phyloP scores from a whole-genome alignment of 2,888 invertebrate genomes.

The Brachycybe producta region DNA sequence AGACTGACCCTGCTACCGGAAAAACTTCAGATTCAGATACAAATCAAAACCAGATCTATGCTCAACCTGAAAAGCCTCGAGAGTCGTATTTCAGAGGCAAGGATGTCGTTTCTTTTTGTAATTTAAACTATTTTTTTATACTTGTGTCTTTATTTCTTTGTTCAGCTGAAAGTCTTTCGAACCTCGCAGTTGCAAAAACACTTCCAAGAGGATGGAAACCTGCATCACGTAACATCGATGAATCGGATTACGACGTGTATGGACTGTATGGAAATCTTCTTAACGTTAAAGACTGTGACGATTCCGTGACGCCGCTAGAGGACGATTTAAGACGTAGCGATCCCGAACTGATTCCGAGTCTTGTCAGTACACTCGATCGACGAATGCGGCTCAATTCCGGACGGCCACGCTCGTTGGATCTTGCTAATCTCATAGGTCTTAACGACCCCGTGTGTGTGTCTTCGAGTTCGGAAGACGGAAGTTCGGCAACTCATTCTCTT shows the following conservation, averaged over 20 bases:
- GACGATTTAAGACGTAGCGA: conserved; percentile 66
- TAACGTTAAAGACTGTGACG: conserved; percentile 76
- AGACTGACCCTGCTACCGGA: conserved; percentile 37
- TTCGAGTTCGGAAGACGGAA: conserved; percentile 18
- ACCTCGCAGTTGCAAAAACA: conserved; percentile 15
- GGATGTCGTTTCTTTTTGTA: too few species aligned
- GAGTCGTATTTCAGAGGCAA: too few species aligned
- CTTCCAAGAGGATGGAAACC: conserved; percentile 20
- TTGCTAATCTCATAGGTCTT: conserved; percentile 62
- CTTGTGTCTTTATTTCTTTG: not conserved
- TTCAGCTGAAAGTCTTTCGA: not conserved
- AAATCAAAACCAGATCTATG: not conserved
- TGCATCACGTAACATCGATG: not conserved
- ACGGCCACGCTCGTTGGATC: conserved; percentile 62
- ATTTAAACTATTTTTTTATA: too few species aligned
- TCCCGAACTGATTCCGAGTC: conserved; percentile 44
- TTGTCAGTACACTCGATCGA: conserved; percentile 67
- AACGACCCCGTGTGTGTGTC: conserved; percentile 8
- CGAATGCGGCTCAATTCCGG: conserved; percentile 68
- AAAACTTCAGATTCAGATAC: conserved; percentile 14
- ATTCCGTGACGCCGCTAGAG: conserved; percentile 51
- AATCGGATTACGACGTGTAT: conserved; percentile 62
- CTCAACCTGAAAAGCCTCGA: too few species aligned
- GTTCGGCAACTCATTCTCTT: conserved; percentile 13
- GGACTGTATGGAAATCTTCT: conserved; percentile 79